phyloP scores from a whole-genome alignment of 2,797 vertebrate species.

The Neosilurus mollespiculum region DNA sequence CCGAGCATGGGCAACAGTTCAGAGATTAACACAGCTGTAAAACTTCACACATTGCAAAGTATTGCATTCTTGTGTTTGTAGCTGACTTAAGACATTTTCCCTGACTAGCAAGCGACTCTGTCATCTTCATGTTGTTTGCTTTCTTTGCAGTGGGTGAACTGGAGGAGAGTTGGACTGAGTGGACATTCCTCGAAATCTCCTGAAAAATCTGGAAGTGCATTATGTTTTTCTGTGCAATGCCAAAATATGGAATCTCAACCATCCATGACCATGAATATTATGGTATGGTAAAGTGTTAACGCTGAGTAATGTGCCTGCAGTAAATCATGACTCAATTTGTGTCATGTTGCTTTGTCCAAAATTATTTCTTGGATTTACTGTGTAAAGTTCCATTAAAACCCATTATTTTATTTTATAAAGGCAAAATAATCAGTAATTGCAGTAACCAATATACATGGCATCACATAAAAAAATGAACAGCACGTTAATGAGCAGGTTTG shows the following conservation, averaged over 20 bases:
- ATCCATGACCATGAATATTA: not conserved
- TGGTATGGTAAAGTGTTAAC: not conserved
- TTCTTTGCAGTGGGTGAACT: slow-evolving; percentile 49
- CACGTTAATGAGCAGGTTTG: not conserved
- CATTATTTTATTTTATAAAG: not conserved
- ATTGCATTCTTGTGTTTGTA: slow-evolving; percentile 48
- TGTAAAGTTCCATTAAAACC: not conserved
- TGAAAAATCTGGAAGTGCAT: not conserved
- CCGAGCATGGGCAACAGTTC: slow-evolving; percentile 60
- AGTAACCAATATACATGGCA: not conserved
- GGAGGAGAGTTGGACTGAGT: slow-evolving; percentile 11
- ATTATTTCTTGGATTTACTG: not conserved
- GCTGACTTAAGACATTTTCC: slow-evolving; percentile 60
- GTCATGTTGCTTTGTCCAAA: not conserved
- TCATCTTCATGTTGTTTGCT: slow-evolving; percentile 37
- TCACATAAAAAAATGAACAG: not conserved
- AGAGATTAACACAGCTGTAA: slow-evolving; percentile 58
- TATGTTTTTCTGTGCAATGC: not conserved
- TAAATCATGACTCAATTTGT: not conserved
- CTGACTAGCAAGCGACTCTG: slow-evolving; percentile 54
- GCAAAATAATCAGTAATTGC: not conserved
- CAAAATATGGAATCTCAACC: not conserved
- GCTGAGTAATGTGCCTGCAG: not conserved
- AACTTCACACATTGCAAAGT: slow-evolving; percentile 53
- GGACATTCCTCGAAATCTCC: slow-evolving; percentile 32